These are phyloP conservation scores for Chondrosia reniformis DNA, from an alignment of 37 sponge, comb jelly and placozoan genomes.

Conservation along the genomic window DNA sequence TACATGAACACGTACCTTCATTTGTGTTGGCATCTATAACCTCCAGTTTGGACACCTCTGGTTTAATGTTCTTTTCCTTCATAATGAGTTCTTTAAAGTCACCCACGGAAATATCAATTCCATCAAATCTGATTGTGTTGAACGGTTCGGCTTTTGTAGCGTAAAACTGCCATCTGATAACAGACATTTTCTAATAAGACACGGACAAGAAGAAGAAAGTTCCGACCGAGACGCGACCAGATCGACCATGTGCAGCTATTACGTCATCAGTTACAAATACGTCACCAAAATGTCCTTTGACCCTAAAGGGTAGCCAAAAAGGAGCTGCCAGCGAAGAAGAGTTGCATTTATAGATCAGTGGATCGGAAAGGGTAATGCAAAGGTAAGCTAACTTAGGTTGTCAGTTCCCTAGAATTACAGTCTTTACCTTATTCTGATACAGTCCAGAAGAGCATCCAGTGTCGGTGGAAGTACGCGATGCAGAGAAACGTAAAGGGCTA, in stretches of 20 bases:
- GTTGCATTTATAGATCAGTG: no score
- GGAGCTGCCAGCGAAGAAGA: no score
- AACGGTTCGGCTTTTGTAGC: neutral
- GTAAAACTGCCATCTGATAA: conserved; percentile 12
- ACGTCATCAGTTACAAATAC: no score
- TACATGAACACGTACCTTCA: conserved; percentile 47
- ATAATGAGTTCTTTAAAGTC: conserved; percentile 76
- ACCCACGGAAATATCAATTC: conserved; percentile 65
- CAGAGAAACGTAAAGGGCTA: conserved; percentile 72
- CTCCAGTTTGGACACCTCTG: conserved; percentile 52
- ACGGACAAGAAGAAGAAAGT: no score
- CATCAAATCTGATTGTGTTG: conserved; percentile 57
- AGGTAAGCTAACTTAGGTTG: no score
- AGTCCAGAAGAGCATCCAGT: neutral
- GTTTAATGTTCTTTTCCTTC: conserved; percentile 63
- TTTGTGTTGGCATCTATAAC: conserved; percentile 73
- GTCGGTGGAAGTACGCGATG: conserved; percentile 59
- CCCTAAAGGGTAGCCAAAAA: no score
- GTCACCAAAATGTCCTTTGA: no score
- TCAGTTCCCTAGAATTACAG: no score
- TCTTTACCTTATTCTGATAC: neutral
- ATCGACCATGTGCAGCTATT: no score
- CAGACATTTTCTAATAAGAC: no score
- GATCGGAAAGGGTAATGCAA: no score
- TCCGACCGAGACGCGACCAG: no score